A percentile compares a stretch with the other conserved stretches of the same genome.
phyloP scores from a whole-genome alignment of 2,888 invertebrate genomes.

The Agrilus mali region DNA sequence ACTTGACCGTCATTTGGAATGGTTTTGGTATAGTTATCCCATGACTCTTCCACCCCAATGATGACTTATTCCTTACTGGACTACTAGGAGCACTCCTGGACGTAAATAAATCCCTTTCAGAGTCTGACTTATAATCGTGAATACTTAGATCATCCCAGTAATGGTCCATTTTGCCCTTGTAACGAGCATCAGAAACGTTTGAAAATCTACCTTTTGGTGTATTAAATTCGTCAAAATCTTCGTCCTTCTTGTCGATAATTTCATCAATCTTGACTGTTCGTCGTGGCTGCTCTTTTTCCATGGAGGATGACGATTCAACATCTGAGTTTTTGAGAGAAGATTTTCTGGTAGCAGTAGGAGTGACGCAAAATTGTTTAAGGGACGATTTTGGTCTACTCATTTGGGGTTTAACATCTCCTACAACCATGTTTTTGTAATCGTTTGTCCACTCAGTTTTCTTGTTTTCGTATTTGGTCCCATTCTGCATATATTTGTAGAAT shows the following conservation, averaged over 20 bases:
- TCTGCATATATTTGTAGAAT: constrained; percentile 26
- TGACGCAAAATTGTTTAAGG: constrained; percentile 23
- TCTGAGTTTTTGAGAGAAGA: constrained; percentile 17
- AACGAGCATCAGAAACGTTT: constrained; percentile 22
- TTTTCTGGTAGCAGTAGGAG: constrained; percentile 20
- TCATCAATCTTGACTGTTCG: constrained; percentile 33
- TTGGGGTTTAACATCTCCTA: constrained; percentile 7
- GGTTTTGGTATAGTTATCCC: constrained; percentile 51
- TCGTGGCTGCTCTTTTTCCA: constrained; percentile 25
- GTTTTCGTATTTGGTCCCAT: constrained; percentile 21
- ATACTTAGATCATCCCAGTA: constrained; percentile 26
- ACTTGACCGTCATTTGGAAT: constrained; percentile 60
- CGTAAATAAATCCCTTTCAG: constrained; percentile 15
- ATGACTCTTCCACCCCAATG: constrained; percentile 23
- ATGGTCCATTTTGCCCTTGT: constrained; percentile 18
- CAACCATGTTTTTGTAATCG: constrained; percentile 27
- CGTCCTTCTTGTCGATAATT: constrained; percentile 13
- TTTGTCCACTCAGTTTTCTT: constrained; percentile 27
- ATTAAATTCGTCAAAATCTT: too few relatives aligned
- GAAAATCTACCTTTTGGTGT: constrained; percentile 1
- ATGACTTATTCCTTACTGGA: constrained; percentile 36
- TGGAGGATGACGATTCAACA: constrained; percentile 20
- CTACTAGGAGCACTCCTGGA: constrained; percentile 47
- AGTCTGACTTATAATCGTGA: constrained; percentile 27
- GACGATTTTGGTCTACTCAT: constrained; percentile 14